A percentile compares a stretch with the other conserved stretches of the same genome.
Conservation (phyloP, 2,888 invertebrate genomes). For the Acanthopleura granulata region DNA sequence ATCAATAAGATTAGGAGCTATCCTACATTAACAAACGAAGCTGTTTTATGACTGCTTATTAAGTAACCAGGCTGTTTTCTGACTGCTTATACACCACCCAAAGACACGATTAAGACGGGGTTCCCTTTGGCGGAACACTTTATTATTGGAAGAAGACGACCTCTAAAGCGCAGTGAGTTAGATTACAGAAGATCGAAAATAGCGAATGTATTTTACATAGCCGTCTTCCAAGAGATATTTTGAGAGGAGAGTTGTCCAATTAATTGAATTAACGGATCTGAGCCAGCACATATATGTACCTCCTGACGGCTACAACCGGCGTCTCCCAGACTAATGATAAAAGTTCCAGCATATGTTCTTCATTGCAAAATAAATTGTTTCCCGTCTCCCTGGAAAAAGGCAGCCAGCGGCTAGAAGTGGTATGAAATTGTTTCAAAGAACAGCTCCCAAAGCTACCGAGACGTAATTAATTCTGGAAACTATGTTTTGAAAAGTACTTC, state of each 20-base stretch:
- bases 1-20: constrained; percentile 1
- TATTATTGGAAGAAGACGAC: constrained; percentile 17
- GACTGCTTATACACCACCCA: constrained; percentile 1
- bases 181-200: constrained; percentile 10
- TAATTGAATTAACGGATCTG: not conserved
- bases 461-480: constrained; percentile 1
- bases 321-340: too few relatives aligned
- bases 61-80: not conserved
- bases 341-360: not conserved
- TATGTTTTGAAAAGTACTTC: constrained; percentile 1
- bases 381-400: not conserved
- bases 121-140: constrained; percentile 15
- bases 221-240: too few relatives aligned
- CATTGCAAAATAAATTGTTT: constrained; percentile 3
- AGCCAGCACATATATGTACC: too few relatives aligned
- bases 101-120: constrained; percentile 1
- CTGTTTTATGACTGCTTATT: too few relatives aligned
- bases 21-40: not conserved
- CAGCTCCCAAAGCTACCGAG: constrained; percentile 1
- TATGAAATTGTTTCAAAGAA: constrained; percentile 2
- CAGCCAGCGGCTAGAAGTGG: not conserved
- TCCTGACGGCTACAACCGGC: too few relatives aligned
- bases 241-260: not conserved
- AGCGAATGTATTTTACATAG: not conserved
- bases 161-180: not conserved